Evolutionary conservation across 2,888 invertebrate species (phyloP), one percentile per base, ranked within the genome.

Genomic region (Amphipyra berbera): DNA sequence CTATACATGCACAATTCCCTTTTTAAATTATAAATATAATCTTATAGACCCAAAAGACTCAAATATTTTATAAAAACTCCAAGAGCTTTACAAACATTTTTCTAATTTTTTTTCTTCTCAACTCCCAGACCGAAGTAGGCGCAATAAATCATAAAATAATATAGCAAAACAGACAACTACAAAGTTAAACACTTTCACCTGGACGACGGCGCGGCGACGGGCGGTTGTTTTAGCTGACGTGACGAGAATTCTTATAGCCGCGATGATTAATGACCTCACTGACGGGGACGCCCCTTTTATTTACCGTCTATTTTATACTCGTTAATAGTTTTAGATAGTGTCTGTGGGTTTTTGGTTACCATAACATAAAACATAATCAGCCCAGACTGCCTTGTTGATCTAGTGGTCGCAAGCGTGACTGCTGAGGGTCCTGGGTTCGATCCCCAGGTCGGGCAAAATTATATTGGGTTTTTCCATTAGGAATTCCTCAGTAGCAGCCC

Each of bases 161-260:
- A 66, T 48, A 70, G 46, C n/a, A 38, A 38, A 61, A 60, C 69
- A 74, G 77, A 68, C 69, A 73, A 67, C 59, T 68, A 68, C 60
- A 65, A 77, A 79, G 68, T 79, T 77, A 79, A 77, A 75, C 79
- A 79, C 73, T 63, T 68, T 69, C 50, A 79, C 79, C 77, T 79
- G 79, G 75, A 67, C 56, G 75, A 63, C 48, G 52, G 38, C 37
- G 21, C 48, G 52, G 38, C 37, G 21, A 30, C 37, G 50, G 48
- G 56, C 45, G 58, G 66, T 66, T 65, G 77, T 68, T 75, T 68
- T 50, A 13, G 38, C 35, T 15, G 46, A 75, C 78, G 78, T 79
- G 78, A 61, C 68, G 44, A 54, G 73, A 77, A 79, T 79, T 67
- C 65, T 65, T 60, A 71, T 45, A 61, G 53, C 12, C 53, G 10